Percentiles rank a stretch among this genome's conserved stretches.
Evolutionary conservation across 1,140 invertebrate genomes (phyloP).

Genomic region (Gryllus bimaculatus): DNA sequence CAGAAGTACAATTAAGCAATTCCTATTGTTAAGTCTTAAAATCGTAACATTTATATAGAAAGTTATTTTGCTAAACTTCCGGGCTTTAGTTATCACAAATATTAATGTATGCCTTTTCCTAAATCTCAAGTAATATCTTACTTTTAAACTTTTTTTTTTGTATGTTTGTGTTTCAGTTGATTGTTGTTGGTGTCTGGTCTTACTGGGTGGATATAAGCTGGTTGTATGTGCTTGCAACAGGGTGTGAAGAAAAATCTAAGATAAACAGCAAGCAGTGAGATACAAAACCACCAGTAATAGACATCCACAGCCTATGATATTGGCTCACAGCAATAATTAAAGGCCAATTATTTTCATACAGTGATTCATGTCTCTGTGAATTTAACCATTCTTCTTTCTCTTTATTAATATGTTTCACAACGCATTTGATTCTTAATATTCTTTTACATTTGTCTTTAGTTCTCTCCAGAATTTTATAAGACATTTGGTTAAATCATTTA

Average conservation of each 20-base stretch:
- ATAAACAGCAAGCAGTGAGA: background rate
- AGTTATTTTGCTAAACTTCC: too few relatives aligned
- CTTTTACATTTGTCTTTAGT: too few relatives aligned
- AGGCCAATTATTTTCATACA: conserved; percentile 5
- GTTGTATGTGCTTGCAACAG: background rate
- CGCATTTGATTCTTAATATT: too few relatives aligned
- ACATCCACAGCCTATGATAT: background rate
- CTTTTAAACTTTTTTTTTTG: background rate
- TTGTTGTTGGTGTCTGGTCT: background rate
- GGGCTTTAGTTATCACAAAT: too few relatives aligned
- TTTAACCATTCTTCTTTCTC: background rate
- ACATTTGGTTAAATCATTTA: background rate
- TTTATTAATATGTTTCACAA: too few relatives aligned
- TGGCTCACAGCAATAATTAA: background rate
- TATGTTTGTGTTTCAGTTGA: background rate
- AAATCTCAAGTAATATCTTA: too few relatives aligned
- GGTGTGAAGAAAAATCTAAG: background rate
- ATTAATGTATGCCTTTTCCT: too few relatives aligned
- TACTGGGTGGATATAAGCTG: background rate
- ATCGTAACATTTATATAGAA: too few relatives aligned
- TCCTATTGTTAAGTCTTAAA: too few relatives aligned
- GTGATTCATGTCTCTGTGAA: background rate
- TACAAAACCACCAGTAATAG: background rate
- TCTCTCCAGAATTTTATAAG: too few relatives aligned
- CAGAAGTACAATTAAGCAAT: too few relatives aligned